Conservation (phyloP, 2,888 invertebrate genomes). For the Agrochola lychnidis region DNA sequence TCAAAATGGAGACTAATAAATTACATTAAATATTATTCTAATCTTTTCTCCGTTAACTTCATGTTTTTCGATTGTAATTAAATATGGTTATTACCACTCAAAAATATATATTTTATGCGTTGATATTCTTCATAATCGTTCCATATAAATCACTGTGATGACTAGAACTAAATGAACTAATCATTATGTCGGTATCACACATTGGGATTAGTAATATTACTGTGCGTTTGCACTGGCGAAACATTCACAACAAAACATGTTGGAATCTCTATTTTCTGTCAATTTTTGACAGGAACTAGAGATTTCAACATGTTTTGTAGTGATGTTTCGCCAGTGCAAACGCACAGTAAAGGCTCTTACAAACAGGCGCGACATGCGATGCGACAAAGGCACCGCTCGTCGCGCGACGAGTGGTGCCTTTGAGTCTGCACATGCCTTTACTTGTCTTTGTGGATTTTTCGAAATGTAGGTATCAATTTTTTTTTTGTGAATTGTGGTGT, state of each 20-base stretch:
- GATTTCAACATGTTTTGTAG: too few species aligned
- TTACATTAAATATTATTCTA: background rate
- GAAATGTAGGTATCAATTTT: background rate
- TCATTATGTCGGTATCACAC: constrained; percentile 13
- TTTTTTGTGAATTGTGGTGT: background rate
- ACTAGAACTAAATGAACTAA: background rate
- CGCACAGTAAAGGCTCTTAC: too few species aligned
- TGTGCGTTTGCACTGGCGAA: too few species aligned
- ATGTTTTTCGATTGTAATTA: background rate
- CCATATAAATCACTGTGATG: background rate
- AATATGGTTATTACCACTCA: background rate
- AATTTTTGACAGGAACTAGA: too few species aligned
- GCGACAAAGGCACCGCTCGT: too few species aligned
- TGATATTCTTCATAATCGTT: background rate
- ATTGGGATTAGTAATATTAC: background rate
- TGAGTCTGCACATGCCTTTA: too few species aligned
- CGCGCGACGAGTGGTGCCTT: too few species aligned
- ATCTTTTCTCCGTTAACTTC: background rate
- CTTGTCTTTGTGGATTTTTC: background rate
- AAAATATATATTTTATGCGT: background rate
- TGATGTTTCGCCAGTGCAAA: too few species aligned
- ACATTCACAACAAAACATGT: too few species aligned
- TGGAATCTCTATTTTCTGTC: too few species aligned
- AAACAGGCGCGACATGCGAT: too few species aligned
- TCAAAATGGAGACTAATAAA: constrained; percentile 14